Conservation (phyloP, 2,113 vertebrate species). For the Sapayoa aenigma region DNA sequence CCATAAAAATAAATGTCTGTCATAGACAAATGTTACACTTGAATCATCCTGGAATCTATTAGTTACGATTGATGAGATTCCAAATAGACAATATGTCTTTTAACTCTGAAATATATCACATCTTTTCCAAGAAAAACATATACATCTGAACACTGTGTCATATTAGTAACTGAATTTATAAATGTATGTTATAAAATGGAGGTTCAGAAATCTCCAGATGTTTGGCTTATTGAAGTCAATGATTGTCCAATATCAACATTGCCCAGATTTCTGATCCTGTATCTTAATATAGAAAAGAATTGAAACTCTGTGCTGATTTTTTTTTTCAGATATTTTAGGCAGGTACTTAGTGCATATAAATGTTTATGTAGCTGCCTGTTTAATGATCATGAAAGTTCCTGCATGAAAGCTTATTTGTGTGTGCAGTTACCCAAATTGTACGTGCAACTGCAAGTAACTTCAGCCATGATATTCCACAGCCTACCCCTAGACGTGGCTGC, state of each 20-base stretch:
- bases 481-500: neutral
- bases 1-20: neutral
- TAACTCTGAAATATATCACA: neutral
- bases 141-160: slow-evolving; percentile 45
- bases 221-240: slow-evolving; percentile 53
- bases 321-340: neutral
- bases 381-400: neutral
- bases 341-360: neutral
- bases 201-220: slow-evolving; percentile 61
- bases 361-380: neutral
- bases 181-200: slow-evolving; percentile 45
- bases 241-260: slow-evolving; percentile 28
- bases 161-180: slow-evolving; percentile 50
- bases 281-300: slow-evolving; percentile 34
- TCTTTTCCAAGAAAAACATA: slow-evolving; percentile 46
- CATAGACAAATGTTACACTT: neutral
- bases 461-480: neutral
- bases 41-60: slow-evolving; percentile 3
- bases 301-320: neutral
- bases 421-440: neutral
- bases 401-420: neutral
- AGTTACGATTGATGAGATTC: slow-evolving; percentile 12
- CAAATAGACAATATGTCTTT: neutral
- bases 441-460: neutral
- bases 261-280: slow-evolving; percentile 6